These are phyloP conservation scores for Passer domesticus DNA, from an alignment of 2,113 vertebrate species.

Conservation along the genomic window DNA sequence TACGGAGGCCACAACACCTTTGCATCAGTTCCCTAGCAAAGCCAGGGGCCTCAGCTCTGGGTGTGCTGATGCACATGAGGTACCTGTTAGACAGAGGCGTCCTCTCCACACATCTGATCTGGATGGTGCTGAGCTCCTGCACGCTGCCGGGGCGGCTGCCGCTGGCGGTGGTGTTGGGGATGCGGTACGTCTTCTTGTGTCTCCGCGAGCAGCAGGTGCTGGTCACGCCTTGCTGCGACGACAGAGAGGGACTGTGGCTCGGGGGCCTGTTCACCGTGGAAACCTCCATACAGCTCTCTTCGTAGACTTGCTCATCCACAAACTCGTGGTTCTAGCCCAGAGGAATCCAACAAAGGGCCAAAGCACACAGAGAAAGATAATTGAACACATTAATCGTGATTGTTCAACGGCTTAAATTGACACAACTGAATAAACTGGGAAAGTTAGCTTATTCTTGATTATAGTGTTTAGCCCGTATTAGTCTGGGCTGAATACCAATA, in stretches of 20 bases:
- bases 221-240: conserved; percentile 81
- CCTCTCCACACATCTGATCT: conserved; percentile 88
- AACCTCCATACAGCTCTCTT: conserved; percentile 86
- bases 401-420: background rate
- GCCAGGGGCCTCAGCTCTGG: background rate
- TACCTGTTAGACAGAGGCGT: conserved; percentile 88
- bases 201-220: conserved; percentile 87
- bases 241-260: conserved; percentile 85
- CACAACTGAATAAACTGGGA: background rate
- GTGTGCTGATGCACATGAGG: background rate
- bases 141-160: conserved; percentile 80
- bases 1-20: background rate
- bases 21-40: background rate
- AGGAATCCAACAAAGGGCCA: background rate
- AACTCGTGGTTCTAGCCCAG: conserved; percentile 89
- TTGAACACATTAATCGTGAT: background rate
- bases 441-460: conserved; percentile 24
- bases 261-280: conserved; percentile 80
- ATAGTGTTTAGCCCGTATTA: conserved; percentile 14
- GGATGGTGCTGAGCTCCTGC: conserved; percentile 96
- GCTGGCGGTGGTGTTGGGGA: conserved; percentile 80
- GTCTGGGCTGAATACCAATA: conserved; percentile 12
- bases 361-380: background rate
- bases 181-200: conserved; percentile 88
- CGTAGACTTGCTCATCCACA: conserved; percentile 89